Base-by-base conservation (phyloP, 2,113 vertebrate species). In the Cranoglanis bouderius region DNA sequence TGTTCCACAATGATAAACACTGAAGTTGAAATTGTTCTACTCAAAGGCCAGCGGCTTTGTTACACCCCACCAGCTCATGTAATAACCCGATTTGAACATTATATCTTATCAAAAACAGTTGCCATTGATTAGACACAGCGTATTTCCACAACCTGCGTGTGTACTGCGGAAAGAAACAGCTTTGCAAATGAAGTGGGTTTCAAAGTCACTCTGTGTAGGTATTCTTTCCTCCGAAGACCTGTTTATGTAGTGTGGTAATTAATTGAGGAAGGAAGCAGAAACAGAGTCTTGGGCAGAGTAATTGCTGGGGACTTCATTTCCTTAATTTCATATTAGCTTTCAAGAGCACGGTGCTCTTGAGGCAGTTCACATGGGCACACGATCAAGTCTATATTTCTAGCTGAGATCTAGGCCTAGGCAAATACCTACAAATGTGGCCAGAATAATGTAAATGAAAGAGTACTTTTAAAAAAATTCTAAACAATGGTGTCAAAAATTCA, bases 241-340 rank as follows among this genome's bases (percentile, higher is more conserved):
- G 78, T 87, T 87, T 87, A 82, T 67, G 82, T 81, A 70, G 77
- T 32, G 43, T 57, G 63, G 51, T 72, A 82, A 72, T 88, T 88
- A 82, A 70, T 80, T 82, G 61, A 82, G 63, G 63, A 55, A 63
- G 78, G 78, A 88, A 53, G 61, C 80, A 81, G 78, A 82, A 82
- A 40, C 77, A 83, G 55, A 83, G 78, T 70, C 86, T 87, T 46
- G 78, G 86, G 80, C 18, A 53, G 86, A 88, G 80, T 88, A 82
- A 88, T 82, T 88, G 77, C 59, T 82, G 32, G 78, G 63, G 86
- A 82, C 78, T 82, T 87, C 9, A 88, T 88, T 88, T 88, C 86
- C 63, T 88, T 88, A 88, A 88, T 88, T 70, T 88, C 78, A 82
- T 80, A 88, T 88, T 82, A 82, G 86, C 46, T 70, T 82, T 82